Evolutionary conservation across 2,113 vertebrate species (phyloP).

Genomic region (Melospiza melodia): DNA sequence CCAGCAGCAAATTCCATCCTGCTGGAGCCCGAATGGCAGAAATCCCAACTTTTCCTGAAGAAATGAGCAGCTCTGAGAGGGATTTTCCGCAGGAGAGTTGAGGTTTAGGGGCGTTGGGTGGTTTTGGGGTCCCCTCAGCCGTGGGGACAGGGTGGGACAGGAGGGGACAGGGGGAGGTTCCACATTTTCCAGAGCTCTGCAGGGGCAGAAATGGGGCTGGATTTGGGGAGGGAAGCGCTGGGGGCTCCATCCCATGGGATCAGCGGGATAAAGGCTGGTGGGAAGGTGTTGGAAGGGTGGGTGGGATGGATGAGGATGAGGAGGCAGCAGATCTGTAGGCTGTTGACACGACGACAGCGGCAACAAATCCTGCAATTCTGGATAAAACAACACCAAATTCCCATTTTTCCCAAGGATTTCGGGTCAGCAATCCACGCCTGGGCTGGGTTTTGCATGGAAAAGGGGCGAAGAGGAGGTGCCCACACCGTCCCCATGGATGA

Average conservation of each 20-base stretch:
- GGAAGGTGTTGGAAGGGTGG: not conserved
- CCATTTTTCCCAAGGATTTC: not conserved
- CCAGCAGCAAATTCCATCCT: rapidly evolving
- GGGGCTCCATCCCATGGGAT: not conserved
- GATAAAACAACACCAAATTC: not conserved
- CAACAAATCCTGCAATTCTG: not conserved
- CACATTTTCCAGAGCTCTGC: not conserved
- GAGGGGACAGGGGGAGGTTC: not conserved
- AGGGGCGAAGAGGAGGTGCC: not conserved
- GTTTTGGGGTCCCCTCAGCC: not conserved
- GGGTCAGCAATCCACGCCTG: rapidly evolving
- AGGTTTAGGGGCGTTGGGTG: not conserved
- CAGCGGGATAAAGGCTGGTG: not conserved
- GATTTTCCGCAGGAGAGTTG: not conserved
- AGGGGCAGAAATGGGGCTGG: not conserved
- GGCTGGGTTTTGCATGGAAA: not conserved
- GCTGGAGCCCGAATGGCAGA: rapidly evolving
- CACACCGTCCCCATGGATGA: rapidly evolving
- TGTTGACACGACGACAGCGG: rapidly evolving
- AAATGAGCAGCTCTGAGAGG: rapidly evolving
- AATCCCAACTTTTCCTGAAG: not conserved
- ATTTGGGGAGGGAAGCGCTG: not conserved
- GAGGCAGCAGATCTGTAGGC: not conserved
- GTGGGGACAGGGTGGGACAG: not conserved
- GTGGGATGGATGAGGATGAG: not conserved